These are phyloP conservation scores for Perca flavescens DNA, from an alignment of 2,113 vertebrate species.

Conservation along the genomic window DNA sequence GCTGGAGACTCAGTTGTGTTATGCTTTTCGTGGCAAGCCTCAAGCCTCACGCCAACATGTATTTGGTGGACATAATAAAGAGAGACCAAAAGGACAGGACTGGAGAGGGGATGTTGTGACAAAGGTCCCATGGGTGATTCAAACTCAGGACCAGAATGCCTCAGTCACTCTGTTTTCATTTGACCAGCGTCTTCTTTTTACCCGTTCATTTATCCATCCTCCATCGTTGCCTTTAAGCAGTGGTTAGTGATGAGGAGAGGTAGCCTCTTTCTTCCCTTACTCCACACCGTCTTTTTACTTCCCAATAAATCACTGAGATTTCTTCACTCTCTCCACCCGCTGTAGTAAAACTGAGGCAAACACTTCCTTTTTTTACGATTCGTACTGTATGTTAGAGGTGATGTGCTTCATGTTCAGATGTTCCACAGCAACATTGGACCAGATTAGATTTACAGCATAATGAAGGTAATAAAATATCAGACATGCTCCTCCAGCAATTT, in stretches of 20 bases:
- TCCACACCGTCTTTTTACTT: slow-evolving; percentile 37
- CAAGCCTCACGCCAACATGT: not conserved
- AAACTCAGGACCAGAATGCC: slow-evolving; percentile 1
- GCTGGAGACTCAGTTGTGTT: not conserved
- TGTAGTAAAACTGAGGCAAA: slow-evolving; percentile 63
- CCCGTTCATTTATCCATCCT: slow-evolving; percentile 18
- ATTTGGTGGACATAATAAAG: not conserved
- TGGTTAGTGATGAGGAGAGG: slow-evolving; percentile 39
- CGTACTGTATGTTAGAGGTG: slow-evolving; percentile 35
- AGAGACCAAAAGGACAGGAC: not conserved
- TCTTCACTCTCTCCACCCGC: slow-evolving; percentile 9
- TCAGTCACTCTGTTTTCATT: slow-evolving; percentile 13
- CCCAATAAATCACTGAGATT: slow-evolving; percentile 54
- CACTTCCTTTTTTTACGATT: slow-evolving; percentile 59
- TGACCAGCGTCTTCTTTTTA: not conserved
- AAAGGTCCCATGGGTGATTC: not conserved
- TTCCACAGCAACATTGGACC: slow-evolving; percentile 26
- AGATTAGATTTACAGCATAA: slow-evolving; percentile 59
- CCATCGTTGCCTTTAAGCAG: slow-evolving; percentile 37
- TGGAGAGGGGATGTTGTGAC: not conserved
- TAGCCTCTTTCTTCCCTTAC: slow-evolving; percentile 4
- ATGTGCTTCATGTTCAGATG: slow-evolving; percentile 46
- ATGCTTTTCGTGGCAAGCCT: not conserved
- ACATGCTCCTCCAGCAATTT: slow-evolving; percentile 37
- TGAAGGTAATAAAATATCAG: slow-evolving; percentile 53